Evolutionary conservation across 2,888 invertebrate genomes (phyloP).

Genomic region (Enoplolaimus lenunculus): DNA sequence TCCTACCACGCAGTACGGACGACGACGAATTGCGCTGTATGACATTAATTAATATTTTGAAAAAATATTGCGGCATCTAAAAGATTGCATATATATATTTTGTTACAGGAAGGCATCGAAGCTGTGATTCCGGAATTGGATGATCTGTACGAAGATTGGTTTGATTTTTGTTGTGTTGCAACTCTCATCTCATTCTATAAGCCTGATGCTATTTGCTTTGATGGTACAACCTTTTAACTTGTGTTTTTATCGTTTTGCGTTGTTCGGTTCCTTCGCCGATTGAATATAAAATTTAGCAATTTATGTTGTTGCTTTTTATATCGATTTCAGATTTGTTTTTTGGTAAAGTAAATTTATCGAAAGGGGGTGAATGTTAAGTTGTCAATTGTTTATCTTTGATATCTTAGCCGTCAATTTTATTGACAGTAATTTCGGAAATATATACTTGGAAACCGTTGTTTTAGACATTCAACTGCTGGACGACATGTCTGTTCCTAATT

Average conservation of each 20-base stretch:
- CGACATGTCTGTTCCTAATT: constrained; percentile 42
- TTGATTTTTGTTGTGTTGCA: constrained; percentile 36
- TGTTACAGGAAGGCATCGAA: neutral
- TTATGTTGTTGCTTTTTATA: neutral
- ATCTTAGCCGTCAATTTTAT: too few species aligned
- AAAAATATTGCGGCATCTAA: too few species aligned
- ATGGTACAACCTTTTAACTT: constrained; percentile 17
- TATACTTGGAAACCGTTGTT: too few species aligned
- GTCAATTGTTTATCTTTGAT: too few species aligned
- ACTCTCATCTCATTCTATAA: constrained; percentile 35
- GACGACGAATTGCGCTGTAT: too few species aligned
- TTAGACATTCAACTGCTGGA: constrained; percentile 44
- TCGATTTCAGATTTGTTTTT: neutral
- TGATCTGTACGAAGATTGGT: constrained; percentile 39
- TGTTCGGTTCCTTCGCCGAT: neutral
- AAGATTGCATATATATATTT: too few species aligned
- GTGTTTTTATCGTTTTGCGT: neutral
- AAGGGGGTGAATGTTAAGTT: too few species aligned
- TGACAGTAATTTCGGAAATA: too few species aligned
- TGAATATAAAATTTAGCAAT: neutral
- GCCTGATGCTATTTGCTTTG: constrained; percentile 29
- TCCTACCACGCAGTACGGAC: too few species aligned
- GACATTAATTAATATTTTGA: too few species aligned
- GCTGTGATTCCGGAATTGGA: constrained; percentile 33
- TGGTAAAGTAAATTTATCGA: too few species aligned